Conservation (phyloP, 2,113 vertebrate species). For the Telmatochromis sp. region DNA sequence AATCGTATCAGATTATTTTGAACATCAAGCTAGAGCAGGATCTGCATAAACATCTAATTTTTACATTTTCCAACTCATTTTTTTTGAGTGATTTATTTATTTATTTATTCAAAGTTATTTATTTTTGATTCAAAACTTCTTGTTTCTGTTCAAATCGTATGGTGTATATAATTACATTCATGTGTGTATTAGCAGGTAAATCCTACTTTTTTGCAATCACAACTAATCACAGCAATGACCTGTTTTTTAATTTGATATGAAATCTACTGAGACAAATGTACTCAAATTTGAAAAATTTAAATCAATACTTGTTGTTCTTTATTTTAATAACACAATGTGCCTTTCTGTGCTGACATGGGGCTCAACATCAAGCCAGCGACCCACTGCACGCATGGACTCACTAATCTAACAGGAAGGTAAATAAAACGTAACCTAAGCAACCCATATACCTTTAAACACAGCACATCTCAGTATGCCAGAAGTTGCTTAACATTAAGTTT, state of each 20-base stretch:
- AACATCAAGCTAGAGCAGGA: background rate
- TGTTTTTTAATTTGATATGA: background rate
- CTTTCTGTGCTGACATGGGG: background rate
- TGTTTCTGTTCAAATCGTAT: background rate
- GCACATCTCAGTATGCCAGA: background rate
- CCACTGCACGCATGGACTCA: background rate
- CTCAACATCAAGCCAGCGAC: background rate
- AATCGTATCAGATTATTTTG: background rate
- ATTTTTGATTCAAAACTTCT: background rate
- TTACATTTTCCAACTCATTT: background rate
- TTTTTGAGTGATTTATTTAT: background rate
- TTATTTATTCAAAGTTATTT: too few species aligned
- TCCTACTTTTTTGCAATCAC: background rate
- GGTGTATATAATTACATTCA: background rate
- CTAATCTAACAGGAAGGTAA: background rate
- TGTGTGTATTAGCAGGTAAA: background rate
- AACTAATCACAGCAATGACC: background rate
- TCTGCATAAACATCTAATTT: background rate
- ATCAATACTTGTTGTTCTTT: background rate
- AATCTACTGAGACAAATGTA: background rate
- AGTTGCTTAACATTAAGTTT: background rate
- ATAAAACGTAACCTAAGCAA: background rate
- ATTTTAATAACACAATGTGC: background rate
- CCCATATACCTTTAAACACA: background rate
- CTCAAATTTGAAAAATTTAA: background rate